Base-by-base conservation (phyloP, 1,140 invertebrate species). In the Triops longicaudatus region DNA sequence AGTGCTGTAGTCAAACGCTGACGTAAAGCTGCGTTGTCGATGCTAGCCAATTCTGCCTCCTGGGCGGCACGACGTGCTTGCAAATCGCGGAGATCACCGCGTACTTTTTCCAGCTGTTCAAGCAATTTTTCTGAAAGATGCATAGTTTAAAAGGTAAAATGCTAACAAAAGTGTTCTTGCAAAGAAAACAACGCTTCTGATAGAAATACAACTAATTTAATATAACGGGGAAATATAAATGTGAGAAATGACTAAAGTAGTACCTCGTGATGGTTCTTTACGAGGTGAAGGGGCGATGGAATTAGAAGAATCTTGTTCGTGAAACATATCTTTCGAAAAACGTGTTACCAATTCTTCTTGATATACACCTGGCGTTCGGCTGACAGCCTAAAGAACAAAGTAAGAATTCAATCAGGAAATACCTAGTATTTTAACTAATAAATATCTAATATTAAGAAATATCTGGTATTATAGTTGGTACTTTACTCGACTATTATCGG, bases 11-110 rank as follows among this genome's bases (percentile, higher is more conserved):
- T 91, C 82, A 96, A 93, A 50, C 93, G 84, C 83, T 94, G 91
- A 72, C 91, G 87, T 0, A 97, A 82, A 28, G 93, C 91, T 76
- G 90, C 83, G 83, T 96, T 97, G 82, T 96, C 94, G 82, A 96
- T 94, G 43, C 90, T 91, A 7, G 90, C 89, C 80, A 96, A 91
- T 83, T 95, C 92, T 73, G 89, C 85, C 81, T 95, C 92, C 81
- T 94, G 93, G 80, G 91, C 89, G 71, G 90, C 87, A 78, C 91
- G 86, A 73, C 90, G 87, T 72, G 88, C 86, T 80, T 90, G 89
- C 17, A 96, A 83, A 76, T 92, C 90, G 26, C 88, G 86, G 37
- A 95, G 84, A 84, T 95, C 91, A 7, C 87, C 83, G 28, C 89
- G 87, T 1, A 82, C 44, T 37, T 76, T 75, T 14, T 76, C 71